These are phyloP conservation scores for Porites australiensis DNA, from an alignment of 64 coral and sea anemone genomes.

Conservation along the genomic window DNA sequence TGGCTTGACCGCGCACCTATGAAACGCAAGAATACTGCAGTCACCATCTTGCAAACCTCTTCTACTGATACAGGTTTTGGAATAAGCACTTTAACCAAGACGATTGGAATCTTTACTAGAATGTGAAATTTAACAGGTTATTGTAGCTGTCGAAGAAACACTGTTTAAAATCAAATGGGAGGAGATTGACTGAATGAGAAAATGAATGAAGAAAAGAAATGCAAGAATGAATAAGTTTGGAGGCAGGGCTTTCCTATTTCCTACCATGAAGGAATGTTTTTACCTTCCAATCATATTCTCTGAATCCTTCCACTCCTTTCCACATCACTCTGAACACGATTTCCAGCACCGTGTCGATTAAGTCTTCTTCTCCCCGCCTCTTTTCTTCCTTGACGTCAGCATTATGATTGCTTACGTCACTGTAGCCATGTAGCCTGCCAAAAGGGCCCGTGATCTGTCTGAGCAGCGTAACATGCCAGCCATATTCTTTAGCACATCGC, in stretches of 20 bases:
- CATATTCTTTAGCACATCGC: constrained; percentile 74
- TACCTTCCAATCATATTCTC: constrained; percentile 94
- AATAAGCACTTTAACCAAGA: too few species aligned
- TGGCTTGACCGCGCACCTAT: constrained; percentile 92
- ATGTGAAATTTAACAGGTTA: too few species aligned
- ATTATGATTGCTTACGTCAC: neutral
- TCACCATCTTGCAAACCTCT: neutral
- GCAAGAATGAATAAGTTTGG: too few species aligned
- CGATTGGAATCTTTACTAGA: too few species aligned
- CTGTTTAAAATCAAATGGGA: too few species aligned
- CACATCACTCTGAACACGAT: constrained; percentile 93
- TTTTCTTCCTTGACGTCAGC: constrained; percentile 1
- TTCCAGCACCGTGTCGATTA: constrained; percentile 88
- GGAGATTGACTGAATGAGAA: too few species aligned
- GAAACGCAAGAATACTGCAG: neutral
- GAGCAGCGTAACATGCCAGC: constrained; percentile 81
- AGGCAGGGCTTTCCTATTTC: too few species aligned
- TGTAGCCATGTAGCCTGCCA: constrained; percentile 5
- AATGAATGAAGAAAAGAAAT: neutral
- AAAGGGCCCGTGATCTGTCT: constrained; percentile 60
- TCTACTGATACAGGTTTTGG: too few species aligned
- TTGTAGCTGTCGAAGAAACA: neutral
- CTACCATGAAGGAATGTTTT: neutral
- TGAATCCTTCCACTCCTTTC: constrained; percentile 87
- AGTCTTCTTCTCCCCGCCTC: constrained; percentile 42